Conservation (phyloP, 2,888 invertebrate genomes). For the Pemphredon lugubris region DNA sequence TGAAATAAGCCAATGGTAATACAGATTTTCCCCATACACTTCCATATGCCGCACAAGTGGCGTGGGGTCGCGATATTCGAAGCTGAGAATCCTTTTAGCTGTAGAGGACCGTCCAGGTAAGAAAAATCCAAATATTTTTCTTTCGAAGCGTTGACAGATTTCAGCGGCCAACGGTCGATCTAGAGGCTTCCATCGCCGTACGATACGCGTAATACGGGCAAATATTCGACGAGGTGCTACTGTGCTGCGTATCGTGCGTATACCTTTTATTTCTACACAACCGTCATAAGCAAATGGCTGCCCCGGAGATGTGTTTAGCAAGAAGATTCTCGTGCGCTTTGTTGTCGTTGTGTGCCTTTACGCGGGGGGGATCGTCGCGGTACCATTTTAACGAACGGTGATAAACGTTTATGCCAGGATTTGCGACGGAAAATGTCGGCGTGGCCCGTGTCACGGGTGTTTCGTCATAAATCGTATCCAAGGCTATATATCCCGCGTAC, state of each 20-base stretch:
- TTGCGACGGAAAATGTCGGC: conserved; percentile 37
- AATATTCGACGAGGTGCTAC: conserved; percentile 65
- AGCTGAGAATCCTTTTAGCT: conserved; percentile 84
- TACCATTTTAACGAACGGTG: conserved; percentile 32
- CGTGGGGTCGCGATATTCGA: conserved; percentile 86
- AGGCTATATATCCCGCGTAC: conserved; percentile 61
- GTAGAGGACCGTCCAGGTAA: conserved; percentile 84
- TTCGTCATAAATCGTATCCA: conserved; percentile 60
- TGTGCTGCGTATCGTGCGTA: conserved; percentile 71
- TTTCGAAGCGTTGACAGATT: conserved; percentile 82
- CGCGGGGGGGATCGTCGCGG: conserved; percentile 24
- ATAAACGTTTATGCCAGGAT: conserved; percentile 21
- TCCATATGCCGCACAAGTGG: conserved; percentile 85
- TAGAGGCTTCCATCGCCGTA: conserved; percentile 38
- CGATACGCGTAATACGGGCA: conserved; percentile 58
- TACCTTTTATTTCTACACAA: conserved; percentile 75
- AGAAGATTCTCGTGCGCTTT: conserved; percentile 57
- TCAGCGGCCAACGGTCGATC: conserved; percentile 60
- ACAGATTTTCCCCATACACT: conserved; percentile 80
- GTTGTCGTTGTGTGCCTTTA: conserved; percentile 39
- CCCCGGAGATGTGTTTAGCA: conserved; percentile 68
- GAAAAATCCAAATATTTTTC: conserved; percentile 83
- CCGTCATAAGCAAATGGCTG: conserved; percentile 78
- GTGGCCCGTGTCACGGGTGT: conserved; percentile 46
- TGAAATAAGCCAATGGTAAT: conserved; percentile 83